These are phyloP conservation scores for Acrossocheilus wenchowensis DNA, from an alignment of 2,797 vertebrate genomes.

Conservation along the genomic window DNA sequence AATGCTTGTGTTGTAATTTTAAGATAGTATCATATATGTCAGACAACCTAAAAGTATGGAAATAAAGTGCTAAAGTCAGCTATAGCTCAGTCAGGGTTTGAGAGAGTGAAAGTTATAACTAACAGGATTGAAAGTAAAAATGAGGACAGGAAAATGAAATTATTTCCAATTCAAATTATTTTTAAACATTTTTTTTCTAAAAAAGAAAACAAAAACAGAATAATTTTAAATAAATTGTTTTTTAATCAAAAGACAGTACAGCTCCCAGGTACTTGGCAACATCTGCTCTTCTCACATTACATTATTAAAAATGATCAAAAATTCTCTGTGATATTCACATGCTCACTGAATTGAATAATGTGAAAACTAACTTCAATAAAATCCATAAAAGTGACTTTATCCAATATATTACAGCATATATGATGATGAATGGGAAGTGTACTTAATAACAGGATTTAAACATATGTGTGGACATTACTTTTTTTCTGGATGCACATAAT, in stretches of 20 bases:
- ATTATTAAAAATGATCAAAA: neutral
- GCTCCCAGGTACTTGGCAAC: neutral
- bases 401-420: neutral
- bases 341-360: neutral
- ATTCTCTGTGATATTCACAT: neutral
- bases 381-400: neutral
- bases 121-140: neutral
- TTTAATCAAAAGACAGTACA: neutral
- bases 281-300: neutral
- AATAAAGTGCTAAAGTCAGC: neutral
- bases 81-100: neutral
- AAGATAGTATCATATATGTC: neutral
- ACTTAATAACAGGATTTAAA: neutral
- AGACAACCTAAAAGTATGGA: neutral
- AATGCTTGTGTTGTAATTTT: neutral
- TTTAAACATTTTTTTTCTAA: neutral
- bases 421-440: neutral
- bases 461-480: neutral
- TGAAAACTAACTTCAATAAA: neutral
- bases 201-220: neutral
- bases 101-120: neutral
- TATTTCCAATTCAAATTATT: neutral
- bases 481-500: neutral
- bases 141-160: neutral
- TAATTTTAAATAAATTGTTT: neutral